Evolutionary conservation across 1,140 invertebrate genomes (phyloP), one percentile per base, ranked within the genome.

Genomic region (Drosophila sturtevanti): DNA sequence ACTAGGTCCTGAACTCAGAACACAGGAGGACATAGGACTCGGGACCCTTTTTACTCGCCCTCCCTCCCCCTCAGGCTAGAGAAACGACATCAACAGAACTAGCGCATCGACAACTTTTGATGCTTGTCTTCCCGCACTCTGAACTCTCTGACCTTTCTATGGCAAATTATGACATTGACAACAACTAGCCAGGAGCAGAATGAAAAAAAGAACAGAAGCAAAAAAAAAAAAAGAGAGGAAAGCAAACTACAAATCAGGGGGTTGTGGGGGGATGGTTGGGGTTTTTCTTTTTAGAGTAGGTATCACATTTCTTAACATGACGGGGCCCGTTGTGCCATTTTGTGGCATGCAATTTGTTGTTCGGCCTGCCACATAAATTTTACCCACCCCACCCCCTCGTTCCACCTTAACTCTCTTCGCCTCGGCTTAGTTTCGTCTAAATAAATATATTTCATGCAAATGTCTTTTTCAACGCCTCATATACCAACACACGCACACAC

Each of bases 161-260:
- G 82, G 82, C 82, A 87, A 87, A 87, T 87, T 87, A 87, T 89
- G 84, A 87, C 79, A 86, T 89, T 87, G 81, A 87, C 80, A 81
- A 85, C 79, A 82, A 79, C 79, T 60, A 38, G 71, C 66, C 65
- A 44, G 22, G 54, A 68, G 82, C 80, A 70, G 55, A n/a, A 37
- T n/a, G 21, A 14, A 48, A 6, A 10, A 6, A 21, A 18, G n/a
- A 14, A 14, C 7, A 48, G 41, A 9, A 48, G 41, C 18, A 21
- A 10, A 48, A 10, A 11, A 21, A 11, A 21, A 10, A 21, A 10
- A 11, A 31, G 27, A 31, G 27, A 6, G 7, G 27, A 31, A 4
- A 31, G 27, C 11, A 14, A 16, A 37, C 54, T 60, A 31, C 5
- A 31, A 31, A 0, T 31, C 5, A 6, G 27, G 27, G 27, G 27